Percentiles rank a stretch among this genome's conserved stretches.
Conservation (phyloP, 2,113 vertebrate species). For the Zosterops pallidus region DNA sequence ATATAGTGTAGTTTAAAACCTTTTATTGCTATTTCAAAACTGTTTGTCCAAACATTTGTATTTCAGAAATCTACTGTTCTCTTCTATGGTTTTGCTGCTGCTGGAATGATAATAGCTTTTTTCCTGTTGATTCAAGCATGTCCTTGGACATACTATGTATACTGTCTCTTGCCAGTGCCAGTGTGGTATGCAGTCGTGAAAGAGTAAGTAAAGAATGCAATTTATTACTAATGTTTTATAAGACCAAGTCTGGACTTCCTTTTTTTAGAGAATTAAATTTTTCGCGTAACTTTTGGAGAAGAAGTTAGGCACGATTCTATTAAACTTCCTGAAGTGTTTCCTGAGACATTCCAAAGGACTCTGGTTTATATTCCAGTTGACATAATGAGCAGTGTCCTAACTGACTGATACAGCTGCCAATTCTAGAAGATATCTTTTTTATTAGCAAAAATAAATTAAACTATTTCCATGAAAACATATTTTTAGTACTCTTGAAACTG, state of each 20-base stretch:
- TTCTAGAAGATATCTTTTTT: background rate
- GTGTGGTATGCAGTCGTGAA: slow-evolving; percentile 89
- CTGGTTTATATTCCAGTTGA: background rate
- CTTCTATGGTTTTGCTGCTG: slow-evolving; percentile 65
- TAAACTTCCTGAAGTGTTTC: background rate
- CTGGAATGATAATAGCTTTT: slow-evolving; percentile 72
- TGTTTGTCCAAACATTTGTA: slow-evolving; percentile 27
- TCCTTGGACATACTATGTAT: slow-evolving; percentile 91
- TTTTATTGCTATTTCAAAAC: background rate
- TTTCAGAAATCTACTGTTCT: slow-evolving; percentile 77
- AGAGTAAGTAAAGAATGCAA: slow-evolving; percentile 85
- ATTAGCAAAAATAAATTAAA: background rate
- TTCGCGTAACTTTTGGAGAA: background rate
- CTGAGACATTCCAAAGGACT: background rate
- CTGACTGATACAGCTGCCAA: background rate
- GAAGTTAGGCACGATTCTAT: background rate
- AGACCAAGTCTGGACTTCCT: background rate
- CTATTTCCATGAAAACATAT: background rate
- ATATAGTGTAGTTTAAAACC: background rate
- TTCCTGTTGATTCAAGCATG: slow-evolving; percentile 88
- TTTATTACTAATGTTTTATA: background rate
- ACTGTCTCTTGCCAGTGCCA: slow-evolving; percentile 90
- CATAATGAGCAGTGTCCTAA: background rate
- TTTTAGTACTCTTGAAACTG: background rate
- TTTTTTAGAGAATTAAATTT: background rate